phyloP scores from a whole-genome alignment of 2,888 invertebrate species.

The Andrena trimmerana region DNA sequence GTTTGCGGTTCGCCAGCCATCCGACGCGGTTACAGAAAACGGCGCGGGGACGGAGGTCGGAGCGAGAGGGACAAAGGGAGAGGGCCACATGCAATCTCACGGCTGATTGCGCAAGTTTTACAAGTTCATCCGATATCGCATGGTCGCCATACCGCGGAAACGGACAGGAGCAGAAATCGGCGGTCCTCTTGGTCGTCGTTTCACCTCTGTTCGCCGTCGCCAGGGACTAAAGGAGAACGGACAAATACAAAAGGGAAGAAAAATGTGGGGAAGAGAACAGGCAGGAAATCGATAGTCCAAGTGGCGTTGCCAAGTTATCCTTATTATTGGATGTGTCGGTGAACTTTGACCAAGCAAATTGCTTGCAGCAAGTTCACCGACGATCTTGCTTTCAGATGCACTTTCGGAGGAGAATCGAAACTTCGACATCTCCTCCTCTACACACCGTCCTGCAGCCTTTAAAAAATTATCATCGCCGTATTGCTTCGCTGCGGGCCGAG shows the following conservation, averaged over 20 bases:
- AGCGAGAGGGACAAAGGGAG: conserved; percentile 22
- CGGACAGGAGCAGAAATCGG: conserved; percentile 35
- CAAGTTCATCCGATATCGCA: conserved; percentile 75
- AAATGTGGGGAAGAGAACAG: neutral
- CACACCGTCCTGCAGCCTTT: neutral
- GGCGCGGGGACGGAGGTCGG: neutral
- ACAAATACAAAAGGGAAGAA: conserved; percentile 9
- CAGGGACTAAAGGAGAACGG: neutral
- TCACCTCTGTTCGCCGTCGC: conserved; percentile 9
- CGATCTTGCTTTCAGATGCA: neutral
- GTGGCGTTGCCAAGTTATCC: conserved; percentile 46
- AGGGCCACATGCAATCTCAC: conserved; percentile 74
- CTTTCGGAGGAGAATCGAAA: neutral
- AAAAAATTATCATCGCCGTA: neutral
- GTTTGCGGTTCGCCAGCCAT: conserved; percentile 51
- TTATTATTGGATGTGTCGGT: conserved; percentile 34
- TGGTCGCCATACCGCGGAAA: conserved; percentile 50
- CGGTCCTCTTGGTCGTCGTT: conserved; percentile 10
- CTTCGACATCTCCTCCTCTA: neutral
- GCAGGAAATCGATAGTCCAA: conserved; percentile 40
- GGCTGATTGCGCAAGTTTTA: conserved; percentile 79
- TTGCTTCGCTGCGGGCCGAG: neutral
- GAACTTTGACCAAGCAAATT: conserved; percentile 42
- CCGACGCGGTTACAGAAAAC: conserved; percentile 42
- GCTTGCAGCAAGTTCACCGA: neutral